Base-by-base conservation (phyloP, 1,140 invertebrate genomes). In the Eubasilissa regina region DNA sequence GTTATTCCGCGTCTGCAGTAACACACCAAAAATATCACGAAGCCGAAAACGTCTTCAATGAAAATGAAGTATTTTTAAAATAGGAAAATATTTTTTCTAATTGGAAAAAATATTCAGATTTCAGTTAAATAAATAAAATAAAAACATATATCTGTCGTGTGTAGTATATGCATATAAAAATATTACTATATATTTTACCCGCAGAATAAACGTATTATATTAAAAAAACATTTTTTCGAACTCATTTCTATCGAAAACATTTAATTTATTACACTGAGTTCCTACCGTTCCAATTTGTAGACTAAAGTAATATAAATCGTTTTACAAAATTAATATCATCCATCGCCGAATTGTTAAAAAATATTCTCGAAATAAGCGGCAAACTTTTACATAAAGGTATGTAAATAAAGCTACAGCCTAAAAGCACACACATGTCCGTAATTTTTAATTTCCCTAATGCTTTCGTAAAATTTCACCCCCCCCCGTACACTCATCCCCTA, bases 381-480 rank as follows among this genome's bases (percentile, higher is more conserved):
- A 56, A 56, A 17, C 7, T 56, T 15, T n/a, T 17, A 56, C n/a
- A 56, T n/a, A n/a, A n/a, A n/a, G n/a, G n/a, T n/a, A 3, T 35
- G 25, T 35, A 35, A 35, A 35, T 35, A 35, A 35, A 35, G 25
- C 25, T 35, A n/a, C 53, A n/a, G 9, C 53, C 53, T 9, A 58
- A 58, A 58, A 58, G 21, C 21, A 58, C 17, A 21, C 15, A 4
- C n/a, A 15, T 55, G 7, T 17, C 53, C 0, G 55, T 19, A 9
- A 58, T 10, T 13, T 64, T 64, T 47, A 68, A 68, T 68, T 68
- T 45, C 44, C 64, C n/a, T 68, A 68, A 68, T 68, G 64, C 64
- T 17, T 68, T 68, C 44, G 21, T 13, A 68, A 68, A 68, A 48
- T 45, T 45, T 12, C 64, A 47, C 43, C 43, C 64, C 43, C 43